phyloP scores from a whole-genome alignment of 2,113 vertebrate species.

The Colossoma macropomum region DNA sequence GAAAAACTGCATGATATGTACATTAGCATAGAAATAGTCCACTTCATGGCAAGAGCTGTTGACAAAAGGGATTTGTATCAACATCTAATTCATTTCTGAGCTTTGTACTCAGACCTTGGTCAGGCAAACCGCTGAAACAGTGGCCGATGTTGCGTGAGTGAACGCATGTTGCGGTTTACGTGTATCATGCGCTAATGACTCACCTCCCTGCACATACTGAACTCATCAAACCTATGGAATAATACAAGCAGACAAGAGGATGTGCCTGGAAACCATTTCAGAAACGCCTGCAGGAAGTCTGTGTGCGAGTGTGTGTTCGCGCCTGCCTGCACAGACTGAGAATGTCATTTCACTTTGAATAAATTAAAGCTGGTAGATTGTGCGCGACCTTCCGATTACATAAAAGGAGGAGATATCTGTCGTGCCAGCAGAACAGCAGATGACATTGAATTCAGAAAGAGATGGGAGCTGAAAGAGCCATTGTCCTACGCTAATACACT shows the following conservation, averaged over 20 bases:
- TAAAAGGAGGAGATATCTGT: slow-evolving; percentile 20
- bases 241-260: slow-evolving; percentile 26
- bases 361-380: slow-evolving; percentile 38
- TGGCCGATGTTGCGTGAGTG: background rate
- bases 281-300: slow-evolving; percentile 19
- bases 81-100: background rate
- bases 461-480: slow-evolving; percentile 1
- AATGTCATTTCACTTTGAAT: slow-evolving; percentile 39
- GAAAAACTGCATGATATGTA: slow-evolving; percentile 15
- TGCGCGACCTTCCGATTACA: slow-evolving; percentile 25
- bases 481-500: slow-evolving; percentile 19
- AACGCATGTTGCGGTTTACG: background rate
- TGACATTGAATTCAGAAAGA: background rate
- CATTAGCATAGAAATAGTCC: background rate
- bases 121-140: background rate
- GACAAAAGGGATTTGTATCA: background rate
- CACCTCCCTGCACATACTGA: slow-evolving; percentile 25
- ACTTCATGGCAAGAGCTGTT: background rate
- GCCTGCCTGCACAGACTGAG: slow-evolving; percentile 23
- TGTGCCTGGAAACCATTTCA: slow-evolving; percentile 36
- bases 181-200: background rate
- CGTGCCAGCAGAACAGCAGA: background rate
- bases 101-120: background rate
- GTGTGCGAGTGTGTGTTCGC: background rate
- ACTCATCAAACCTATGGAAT: slow-evolving; percentile 28